Percentiles rank a stretch among this genome's conserved stretches.
Conservation (phyloP, 2,113 vertebrate species). For the zebrafish (Danio rerio) region DNA sequence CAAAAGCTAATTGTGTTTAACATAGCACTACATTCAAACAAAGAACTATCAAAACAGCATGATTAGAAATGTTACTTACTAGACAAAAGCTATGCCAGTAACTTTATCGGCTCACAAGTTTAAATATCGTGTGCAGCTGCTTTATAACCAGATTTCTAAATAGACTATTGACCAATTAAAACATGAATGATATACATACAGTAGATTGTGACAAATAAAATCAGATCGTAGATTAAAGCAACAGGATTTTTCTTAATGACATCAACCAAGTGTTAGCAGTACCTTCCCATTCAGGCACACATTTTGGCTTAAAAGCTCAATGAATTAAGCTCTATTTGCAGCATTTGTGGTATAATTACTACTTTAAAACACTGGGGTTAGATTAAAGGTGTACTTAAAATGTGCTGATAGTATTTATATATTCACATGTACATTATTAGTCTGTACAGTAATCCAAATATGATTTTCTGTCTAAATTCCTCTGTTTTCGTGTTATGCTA, state of each 20-base stretch:
- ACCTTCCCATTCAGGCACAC: slow-evolving; percentile 9
- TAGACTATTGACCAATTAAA: not conserved
- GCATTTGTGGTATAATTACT: not conserved
- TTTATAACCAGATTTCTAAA: not conserved
- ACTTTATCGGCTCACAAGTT: not conserved
- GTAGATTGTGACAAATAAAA: not conserved
- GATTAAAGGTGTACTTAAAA: too few species aligned
- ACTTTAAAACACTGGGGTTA: too few species aligned
- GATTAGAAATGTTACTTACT: slow-evolving; percentile 2
- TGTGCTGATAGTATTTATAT: too few species aligned
- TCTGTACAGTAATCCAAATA: not conserved
- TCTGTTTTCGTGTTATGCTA: not conserved
- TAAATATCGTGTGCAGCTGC: not conserved
- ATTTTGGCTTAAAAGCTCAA: not conserved
- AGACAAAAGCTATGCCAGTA: not conserved
- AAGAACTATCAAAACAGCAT: not conserved
- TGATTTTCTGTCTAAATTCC: not conserved
- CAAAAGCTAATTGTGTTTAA: not conserved
- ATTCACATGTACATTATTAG: too few species aligned
- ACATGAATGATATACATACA: not conserved
- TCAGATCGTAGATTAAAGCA: not conserved
- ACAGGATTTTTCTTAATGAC: not conserved
- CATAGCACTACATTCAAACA: slow-evolving; percentile 21
- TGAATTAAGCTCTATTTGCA: not conserved
- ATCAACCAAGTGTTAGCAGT: not conserved